Base-by-base conservation (phyloP, 2,888 invertebrate species). In the Gryllus longicercus region DNA sequence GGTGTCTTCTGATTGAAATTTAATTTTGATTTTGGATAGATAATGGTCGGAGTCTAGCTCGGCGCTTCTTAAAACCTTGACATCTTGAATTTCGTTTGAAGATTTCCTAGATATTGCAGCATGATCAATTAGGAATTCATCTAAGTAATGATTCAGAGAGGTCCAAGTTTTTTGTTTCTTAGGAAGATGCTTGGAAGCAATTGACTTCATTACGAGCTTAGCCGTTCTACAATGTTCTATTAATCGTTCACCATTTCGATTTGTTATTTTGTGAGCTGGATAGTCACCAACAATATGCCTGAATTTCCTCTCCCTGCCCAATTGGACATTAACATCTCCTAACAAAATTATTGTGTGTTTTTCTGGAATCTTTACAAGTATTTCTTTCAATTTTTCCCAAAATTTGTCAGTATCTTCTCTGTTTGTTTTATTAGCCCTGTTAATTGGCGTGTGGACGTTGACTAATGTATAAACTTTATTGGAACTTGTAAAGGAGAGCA, bases 231-330 rank as follows among this genome's bases (percentile, higher is more conserved):
- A 75, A 12, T 1, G n/a, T n/a, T 75, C 11, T n/a, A n/a, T 11
- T 11, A 75, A n/a, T 21, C 75, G 12, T n/a, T 75, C 75, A 1
- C 75, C 75, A 75, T 75, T 75, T 12, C 75, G 75, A 75, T 75
- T 75, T 11, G 75, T 75, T 75, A 2, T 18, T n/a, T n/a, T 75
- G n/a, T 75, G 75, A 11, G 23, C 75, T 75, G 2, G 75, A n/a
- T 75, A 75, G n/a, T 75, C n/a, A 18, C 75, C 75, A 18, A 75
- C 16, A 51, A 51, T 51, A 16, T 75, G 11, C n/a, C n/a, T 75
- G n/a, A 21, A 75, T 75, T 75, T 75, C n/a, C n/a, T 75, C 75
- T 75, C 75, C n/a, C 11, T 18, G 11, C 75, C 21, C 75, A 75
- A n/a, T n/a, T 75, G 75, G 11, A n/a, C 75, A n/a, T 75, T 75